Evolutionary conservation across 2,888 invertebrate genomes (phyloP).

Genomic region (Epinotia bilunana): DNA sequence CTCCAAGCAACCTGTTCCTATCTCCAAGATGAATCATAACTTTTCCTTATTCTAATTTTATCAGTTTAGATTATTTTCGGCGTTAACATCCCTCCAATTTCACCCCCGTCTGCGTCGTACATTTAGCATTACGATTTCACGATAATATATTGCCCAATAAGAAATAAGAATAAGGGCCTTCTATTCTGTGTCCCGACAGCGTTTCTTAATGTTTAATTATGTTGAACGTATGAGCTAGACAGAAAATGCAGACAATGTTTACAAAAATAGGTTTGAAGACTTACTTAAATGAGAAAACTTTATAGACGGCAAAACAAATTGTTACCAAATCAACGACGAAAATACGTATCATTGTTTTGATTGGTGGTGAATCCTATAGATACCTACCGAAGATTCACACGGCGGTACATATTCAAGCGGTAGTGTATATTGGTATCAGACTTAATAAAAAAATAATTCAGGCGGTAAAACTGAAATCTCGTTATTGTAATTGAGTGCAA

Average conservation of each 20-base stretch:
- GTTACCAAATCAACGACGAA: too few relatives aligned
- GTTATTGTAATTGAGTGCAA: too few relatives aligned
- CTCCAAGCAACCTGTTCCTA: slow-evolving; percentile 21
- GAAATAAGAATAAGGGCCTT: slow-evolving; percentile 36
- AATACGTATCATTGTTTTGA: too few relatives aligned
- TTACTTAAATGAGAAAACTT: neutral
- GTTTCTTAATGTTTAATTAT: slow-evolving; percentile 3
- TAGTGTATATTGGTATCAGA: too few relatives aligned
- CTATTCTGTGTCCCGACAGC: slow-evolving; percentile 23
- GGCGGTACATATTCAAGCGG: too few relatives aligned
- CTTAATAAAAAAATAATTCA: too few relatives aligned
- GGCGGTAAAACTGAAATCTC: too few relatives aligned
- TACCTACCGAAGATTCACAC: too few relatives aligned
- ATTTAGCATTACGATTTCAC: slow-evolving; percentile 15
- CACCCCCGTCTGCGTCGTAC: slow-evolving; percentile 7
- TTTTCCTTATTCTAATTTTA: slow-evolving; percentile 31
- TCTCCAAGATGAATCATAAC: slow-evolving; percentile 18
- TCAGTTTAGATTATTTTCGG: slow-evolving; percentile 25
- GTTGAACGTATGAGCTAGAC: neutral
- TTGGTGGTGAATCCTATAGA: too few relatives aligned
- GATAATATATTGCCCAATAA: slow-evolving; percentile 36
- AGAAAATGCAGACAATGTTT: neutral
- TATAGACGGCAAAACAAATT: too few relatives aligned
- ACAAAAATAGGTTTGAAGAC: neutral
- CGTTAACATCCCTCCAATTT: slow-evolving; percentile 18